These are phyloP conservation scores for Lasiurus cinereus DNA, from an alignment of 2,113 vertebrate genomes.

Conservation along the genomic window DNA sequence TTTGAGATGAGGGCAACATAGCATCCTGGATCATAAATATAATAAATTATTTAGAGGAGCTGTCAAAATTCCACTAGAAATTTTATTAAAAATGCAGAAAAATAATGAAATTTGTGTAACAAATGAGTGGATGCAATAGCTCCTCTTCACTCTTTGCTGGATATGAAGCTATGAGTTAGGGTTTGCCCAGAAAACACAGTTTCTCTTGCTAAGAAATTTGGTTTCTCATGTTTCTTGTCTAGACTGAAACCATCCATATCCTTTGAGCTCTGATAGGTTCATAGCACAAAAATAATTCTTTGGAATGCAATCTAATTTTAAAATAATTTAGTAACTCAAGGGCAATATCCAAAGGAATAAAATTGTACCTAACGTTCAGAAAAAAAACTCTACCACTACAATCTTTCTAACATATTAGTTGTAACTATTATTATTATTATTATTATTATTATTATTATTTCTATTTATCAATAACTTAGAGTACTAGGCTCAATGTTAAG, in stretches of 20 bases:
- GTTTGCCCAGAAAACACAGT: background rate
- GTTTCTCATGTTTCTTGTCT: background rate
- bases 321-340: slow-evolving; percentile 62
- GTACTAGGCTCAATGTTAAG: background rate
- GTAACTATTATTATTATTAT: background rate
- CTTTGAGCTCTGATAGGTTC: slow-evolving; percentile 34
- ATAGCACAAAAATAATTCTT: slow-evolving; percentile 28
- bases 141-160: background rate
- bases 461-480: background rate
- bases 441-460: background rate
- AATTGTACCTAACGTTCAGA: background rate
- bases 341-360: slow-evolving; percentile 44
- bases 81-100: slow-evolving; percentile 21
- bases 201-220: background rate
- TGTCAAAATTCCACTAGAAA: background rate
- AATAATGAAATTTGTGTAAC: background rate
- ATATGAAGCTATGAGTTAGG: background rate
- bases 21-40: background rate
- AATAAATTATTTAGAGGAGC: background rate
- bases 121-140: background rate
- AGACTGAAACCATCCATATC: background rate
- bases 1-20: background rate
- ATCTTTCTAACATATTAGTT: background rate
- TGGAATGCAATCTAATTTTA: slow-evolving; percentile 4
- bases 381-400: background rate